A percentile compares a stretch with the other conserved stretches of the same genome.
phyloP scores from a whole-genome alignment of 2,797 vertebrate species.

The Galago senegalensis region DNA sequence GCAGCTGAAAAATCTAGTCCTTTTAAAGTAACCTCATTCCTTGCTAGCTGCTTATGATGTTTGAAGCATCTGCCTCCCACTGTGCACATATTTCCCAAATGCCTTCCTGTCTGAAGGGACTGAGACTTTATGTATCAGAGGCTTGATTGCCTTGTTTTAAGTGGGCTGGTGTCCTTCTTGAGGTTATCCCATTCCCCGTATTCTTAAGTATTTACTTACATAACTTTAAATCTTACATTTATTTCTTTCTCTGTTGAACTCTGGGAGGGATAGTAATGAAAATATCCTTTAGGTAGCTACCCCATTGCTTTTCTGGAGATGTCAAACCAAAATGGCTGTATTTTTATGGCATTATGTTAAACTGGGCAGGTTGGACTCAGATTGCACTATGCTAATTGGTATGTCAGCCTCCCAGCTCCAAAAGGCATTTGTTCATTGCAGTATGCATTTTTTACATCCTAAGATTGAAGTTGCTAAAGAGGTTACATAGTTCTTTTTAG shows the following conservation, averaged over 20 bases:
- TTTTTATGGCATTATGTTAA: neutral
- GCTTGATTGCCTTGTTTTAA: neutral
- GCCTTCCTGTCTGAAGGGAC: neutral
- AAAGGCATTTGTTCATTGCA: neutral
- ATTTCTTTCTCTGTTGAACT: neutral
- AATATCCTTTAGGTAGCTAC: neutral
- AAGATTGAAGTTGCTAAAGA: neutral
- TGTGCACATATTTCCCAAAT: too few species aligned
- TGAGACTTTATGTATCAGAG: neutral
- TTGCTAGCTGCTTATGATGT: neutral
- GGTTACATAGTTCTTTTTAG: too few species aligned
- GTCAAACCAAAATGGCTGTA: neutral
- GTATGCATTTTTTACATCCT: neutral
- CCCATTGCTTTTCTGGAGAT: neutral
- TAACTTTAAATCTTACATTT: slow-evolving; percentile 22
- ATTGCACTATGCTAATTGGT: neutral
- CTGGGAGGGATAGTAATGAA: neutral
- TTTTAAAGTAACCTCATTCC: neutral
- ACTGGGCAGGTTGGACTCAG: neutral
- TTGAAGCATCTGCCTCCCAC: neutral
- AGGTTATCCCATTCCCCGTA: neutral
- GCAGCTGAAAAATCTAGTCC: neutral
- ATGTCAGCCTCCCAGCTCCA: neutral
- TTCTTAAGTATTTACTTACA: neutral
- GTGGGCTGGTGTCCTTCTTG: neutral